phyloP scores from a whole-genome alignment of 1,140 invertebrate species.

The Pseudomyrmex sp. region DNA sequence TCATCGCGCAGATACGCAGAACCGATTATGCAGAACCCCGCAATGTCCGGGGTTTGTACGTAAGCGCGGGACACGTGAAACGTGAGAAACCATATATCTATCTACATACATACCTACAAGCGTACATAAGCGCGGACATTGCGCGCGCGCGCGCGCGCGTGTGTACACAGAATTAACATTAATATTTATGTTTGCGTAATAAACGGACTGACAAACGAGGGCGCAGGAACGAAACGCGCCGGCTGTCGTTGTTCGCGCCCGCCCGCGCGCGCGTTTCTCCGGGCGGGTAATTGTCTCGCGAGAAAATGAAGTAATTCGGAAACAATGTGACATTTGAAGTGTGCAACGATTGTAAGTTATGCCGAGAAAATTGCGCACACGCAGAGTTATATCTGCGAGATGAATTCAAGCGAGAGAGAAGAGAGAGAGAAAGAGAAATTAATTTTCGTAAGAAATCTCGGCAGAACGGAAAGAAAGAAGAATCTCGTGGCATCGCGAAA shows the following conservation, averaged over 20 bases:
- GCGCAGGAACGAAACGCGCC: not conserved
- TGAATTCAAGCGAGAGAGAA: constrained; percentile 35
- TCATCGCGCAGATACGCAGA: constrained; percentile 43
- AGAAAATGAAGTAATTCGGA: constrained; percentile 60
- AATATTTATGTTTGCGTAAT: constrained; percentile 58
- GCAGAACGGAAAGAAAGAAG: not conserved
- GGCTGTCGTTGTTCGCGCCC: constrained; percentile 2
- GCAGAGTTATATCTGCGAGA: constrained; percentile 30
- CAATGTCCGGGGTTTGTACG: not conserved
- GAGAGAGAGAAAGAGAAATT: constrained; percentile 16
- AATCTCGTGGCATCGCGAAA: not conserved
- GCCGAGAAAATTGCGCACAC: constrained; percentile 46
- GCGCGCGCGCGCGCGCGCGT: not conserved
- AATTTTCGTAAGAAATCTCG: constrained; percentile 38
- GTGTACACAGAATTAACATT: constrained; percentile 45
- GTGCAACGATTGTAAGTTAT: constrained; percentile 34
- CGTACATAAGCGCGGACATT: too few relatives aligned
- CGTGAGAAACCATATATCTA: constrained; percentile 44
- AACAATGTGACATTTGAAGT: constrained; percentile 52
- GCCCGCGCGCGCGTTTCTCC: not conserved
- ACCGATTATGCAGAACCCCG: constrained; percentile 44
- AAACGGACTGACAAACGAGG: constrained; percentile 16
- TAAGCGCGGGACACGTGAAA: constrained; percentile 21
- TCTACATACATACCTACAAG: not conserved
- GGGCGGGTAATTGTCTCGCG: constrained; percentile 33